Conservation (phyloP, 2,888 invertebrate species). For the Drosophila trichaetosa region DNA sequence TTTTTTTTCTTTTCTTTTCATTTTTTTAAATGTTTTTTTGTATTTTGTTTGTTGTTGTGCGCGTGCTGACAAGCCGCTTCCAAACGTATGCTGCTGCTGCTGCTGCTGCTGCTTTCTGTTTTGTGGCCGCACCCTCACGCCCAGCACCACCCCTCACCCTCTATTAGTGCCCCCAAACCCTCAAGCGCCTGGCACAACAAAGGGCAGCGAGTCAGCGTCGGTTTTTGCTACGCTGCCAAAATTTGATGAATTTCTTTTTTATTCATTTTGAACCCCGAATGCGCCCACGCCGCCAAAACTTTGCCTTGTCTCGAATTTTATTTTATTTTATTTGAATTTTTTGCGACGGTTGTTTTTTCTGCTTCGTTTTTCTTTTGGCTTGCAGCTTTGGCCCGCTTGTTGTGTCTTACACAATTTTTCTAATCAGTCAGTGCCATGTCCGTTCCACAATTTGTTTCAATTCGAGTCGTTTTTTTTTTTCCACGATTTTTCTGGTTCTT, state of each 20-base stretch:
- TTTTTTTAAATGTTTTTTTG: background rate
- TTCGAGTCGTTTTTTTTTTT: background rate
- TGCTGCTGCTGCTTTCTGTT: background rate
- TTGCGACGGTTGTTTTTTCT: conserved; percentile 26
- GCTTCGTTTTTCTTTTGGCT: conserved; percentile 8
- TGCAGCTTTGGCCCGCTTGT: conserved; percentile 54
- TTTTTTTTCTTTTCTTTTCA: conserved; percentile 30
- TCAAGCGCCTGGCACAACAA: conserved; percentile 37
- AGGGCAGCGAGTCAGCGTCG: conserved; percentile 40
- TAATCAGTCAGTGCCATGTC: conserved; percentile 73
- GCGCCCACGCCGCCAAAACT: conserved; percentile 16
- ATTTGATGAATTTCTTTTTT: conserved; percentile 80
- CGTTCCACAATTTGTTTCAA: conserved; percentile 42
- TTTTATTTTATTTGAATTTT: conserved; percentile 34
- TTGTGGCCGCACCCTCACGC: conserved; percentile 1
- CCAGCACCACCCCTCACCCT: background rate
- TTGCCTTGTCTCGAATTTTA: conserved; percentile 32
- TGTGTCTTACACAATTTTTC: conserved; percentile 74
- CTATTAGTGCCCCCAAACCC: background rate
- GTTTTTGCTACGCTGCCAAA: conserved; percentile 71
- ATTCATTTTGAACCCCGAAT: conserved; percentile 58
- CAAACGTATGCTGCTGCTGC: conserved; percentile 19
- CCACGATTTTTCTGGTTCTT: background rate
- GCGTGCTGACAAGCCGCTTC: conserved; percentile 74
- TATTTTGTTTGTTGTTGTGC: conserved; percentile 20